Percentiles rank a stretch among this genome's conserved stretches.
These are phyloP conservation scores for Mizuhopecten yessoensis DNA, from an alignment of 1,140 invertebrate species.

Conservation along the genomic window DNA sequence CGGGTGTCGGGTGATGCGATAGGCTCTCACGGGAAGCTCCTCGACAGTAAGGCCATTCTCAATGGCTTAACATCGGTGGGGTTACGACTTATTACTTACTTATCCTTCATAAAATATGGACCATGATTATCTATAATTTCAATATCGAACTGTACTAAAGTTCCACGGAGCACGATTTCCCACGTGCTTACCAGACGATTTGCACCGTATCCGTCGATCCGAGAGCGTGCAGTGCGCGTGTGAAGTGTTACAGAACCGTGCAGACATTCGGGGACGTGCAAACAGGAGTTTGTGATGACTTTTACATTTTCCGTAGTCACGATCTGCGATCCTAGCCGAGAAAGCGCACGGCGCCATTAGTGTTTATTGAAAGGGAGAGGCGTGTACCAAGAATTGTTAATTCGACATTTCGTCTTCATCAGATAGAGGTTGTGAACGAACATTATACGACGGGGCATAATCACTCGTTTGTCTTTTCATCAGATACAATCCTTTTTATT, in stretches of 20 bases:
- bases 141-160: conserved; percentile 21
- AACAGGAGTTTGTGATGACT: conserved; percentile 26
- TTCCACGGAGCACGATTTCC: neutral
- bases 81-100: neutral
- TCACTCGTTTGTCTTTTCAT: conserved; percentile 11
- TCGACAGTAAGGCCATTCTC: neutral
- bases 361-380: conserved; percentile 33
- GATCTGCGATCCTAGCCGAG: conserved; percentile 29
- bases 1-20: conserved; percentile 10
- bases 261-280: conserved; percentile 30
- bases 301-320: conserved; percentile 1
- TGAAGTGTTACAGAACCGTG: conserved; percentile 37
- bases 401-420: conserved; percentile 38
- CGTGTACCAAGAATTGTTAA: conserved; percentile 27
- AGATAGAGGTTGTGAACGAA: conserved; percentile 38
- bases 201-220: conserved; percentile 29
- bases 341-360: neutral
- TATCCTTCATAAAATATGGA: neutral
- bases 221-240: neutral
- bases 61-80: neutral
- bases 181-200: neutral
- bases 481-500: conserved; percentile 35
- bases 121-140: neutral
- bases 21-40: neutral
- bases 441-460: neutral